phyloP scores from a whole-genome alignment of 2,888 invertebrate species.

The Notodonta dromedarius region DNA sequence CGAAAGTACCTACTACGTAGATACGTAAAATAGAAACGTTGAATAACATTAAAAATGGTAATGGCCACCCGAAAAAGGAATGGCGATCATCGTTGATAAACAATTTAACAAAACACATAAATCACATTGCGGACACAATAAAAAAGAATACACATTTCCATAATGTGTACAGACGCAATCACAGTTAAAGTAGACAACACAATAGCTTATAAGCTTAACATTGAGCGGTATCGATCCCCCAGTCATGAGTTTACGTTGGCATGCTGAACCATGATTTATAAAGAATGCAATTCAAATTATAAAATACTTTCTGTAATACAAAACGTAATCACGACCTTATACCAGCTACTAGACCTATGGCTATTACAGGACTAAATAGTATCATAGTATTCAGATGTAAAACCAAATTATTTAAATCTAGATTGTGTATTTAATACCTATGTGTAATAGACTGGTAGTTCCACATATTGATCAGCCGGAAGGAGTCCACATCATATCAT shows the following conservation, averaged over 20 bases:
- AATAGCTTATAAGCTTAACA: conserved; percentile 39
- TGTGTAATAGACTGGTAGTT: too few species aligned
- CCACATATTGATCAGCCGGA: too few species aligned
- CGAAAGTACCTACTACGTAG: too few species aligned
- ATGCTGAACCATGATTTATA: conserved; percentile 10
- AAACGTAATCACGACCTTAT: neutral
- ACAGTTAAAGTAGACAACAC: conserved; percentile 31
- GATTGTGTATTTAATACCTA: too few species aligned
- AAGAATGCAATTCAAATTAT: conserved; percentile 1
- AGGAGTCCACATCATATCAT: too few species aligned
- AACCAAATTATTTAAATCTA: too few species aligned
- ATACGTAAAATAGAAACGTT: too few species aligned
- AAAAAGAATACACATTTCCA: neutral
- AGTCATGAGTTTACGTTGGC: conserved; percentile 34
- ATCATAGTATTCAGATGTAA: too few species aligned
- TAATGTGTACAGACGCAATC: conserved; percentile 2
- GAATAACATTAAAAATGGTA: too few species aligned
- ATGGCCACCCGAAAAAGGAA: neutral
- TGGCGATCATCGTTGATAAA: neutral
- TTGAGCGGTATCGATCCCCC: conserved; percentile 38
- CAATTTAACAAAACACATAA: neutral
- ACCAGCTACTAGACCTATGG: too few species aligned
- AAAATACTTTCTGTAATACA: neutral
- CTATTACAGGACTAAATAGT: too few species aligned
- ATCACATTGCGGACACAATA: conserved; percentile 26